Base-by-base conservation (phyloP, 2,888 invertebrate genomes). In the Hartigia nigra region DNA sequence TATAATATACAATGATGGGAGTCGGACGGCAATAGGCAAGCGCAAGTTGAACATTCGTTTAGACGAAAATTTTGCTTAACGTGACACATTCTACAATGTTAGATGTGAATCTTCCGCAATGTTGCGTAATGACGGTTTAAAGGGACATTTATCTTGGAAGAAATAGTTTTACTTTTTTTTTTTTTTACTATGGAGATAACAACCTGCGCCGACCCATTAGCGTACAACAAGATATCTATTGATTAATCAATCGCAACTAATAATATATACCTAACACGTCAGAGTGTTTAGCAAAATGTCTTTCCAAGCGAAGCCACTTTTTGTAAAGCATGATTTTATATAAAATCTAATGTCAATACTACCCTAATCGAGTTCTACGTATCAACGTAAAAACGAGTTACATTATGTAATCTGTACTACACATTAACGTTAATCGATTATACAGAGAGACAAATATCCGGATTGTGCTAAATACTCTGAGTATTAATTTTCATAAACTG, bases 1-100 rank as follows among this genome's bases (percentile, higher is more conserved):
- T 83, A 31, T 72, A 88, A 86, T 86, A 83, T 88, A 88, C 84
- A 87, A 83, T 85, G 78, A 86, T 85, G 80, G 79, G 84, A 81
- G 72, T 32, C 31, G 32, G 82, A 82, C 81, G 85, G 85, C 85
- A 84, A 86, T 81, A 82, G 85, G 81, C 82, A 82, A 72, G 80
- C 83, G 82, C 83, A 80, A 82, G 82, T 82, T 78, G 37, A 14
- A 31, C 31, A 2, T 72, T 72, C 31, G 31, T 23, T 72, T 12
- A 4, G 72, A 2, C 72, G 23, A 72, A 31, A 2, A 9, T 55
- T 9, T 9, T 3, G 14, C 14, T 23, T 55, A 23, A 55, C 55
- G 2, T 55, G 23, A 23, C 23, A 23, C 23, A 55, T 55, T 23
- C 55, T 23, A 55, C 9, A 55, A 55, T 5, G 55, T 5, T 55